These are phyloP conservation scores for Crioceris asparagi DNA, from an alignment of 2,888 invertebrate genomes.

Conservation along the genomic window DNA sequence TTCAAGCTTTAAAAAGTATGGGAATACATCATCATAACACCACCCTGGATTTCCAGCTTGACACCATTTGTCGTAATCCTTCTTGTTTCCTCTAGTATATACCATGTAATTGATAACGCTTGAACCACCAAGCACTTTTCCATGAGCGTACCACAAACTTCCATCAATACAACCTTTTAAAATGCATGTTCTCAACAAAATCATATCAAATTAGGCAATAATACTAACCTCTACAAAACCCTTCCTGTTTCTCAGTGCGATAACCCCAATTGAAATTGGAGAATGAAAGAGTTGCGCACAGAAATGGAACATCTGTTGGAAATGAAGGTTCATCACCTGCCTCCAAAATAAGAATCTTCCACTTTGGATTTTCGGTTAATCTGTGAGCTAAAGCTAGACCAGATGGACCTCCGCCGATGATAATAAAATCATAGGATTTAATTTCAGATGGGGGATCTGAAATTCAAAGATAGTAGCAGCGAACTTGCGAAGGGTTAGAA, in stretches of 20 bases:
- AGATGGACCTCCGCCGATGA: constrained; percentile 9
- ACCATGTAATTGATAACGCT: constrained; percentile 4
- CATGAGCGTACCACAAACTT: constrained; percentile 1
- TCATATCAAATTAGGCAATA: too few relatives aligned
- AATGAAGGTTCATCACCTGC: constrained; percentile 5
- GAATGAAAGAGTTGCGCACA: constrained; percentile 6
- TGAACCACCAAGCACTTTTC: constrained; percentile 3
- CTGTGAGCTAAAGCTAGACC: constrained; percentile 9
- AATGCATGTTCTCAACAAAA: too few relatives aligned
- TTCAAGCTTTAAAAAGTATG: constrained; percentile 33
- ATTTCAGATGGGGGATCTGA: constrained; percentile 4
- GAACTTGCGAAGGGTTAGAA: not conserved
- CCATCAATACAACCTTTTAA: constrained; percentile 4
- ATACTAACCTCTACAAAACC: constrained; percentile 42
- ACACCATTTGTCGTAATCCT: constrained; percentile 6
- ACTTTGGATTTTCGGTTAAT: constrained; percentile 4
- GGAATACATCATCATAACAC: constrained; percentile 39
- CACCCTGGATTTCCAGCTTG: constrained; percentile 45
- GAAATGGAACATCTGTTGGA: constrained; percentile 5
- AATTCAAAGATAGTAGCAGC: not conserved
- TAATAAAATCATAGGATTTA: constrained; percentile 7
- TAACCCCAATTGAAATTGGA: constrained; percentile 10
- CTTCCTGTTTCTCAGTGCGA: constrained; percentile 29
- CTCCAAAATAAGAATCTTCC: constrained; percentile 8
- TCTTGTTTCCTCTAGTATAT: constrained; percentile 2